These are phyloP conservation scores for Euleptes europaea DNA, from an alignment of 2,113 vertebrate genomes.

Conservation along the genomic window DNA sequence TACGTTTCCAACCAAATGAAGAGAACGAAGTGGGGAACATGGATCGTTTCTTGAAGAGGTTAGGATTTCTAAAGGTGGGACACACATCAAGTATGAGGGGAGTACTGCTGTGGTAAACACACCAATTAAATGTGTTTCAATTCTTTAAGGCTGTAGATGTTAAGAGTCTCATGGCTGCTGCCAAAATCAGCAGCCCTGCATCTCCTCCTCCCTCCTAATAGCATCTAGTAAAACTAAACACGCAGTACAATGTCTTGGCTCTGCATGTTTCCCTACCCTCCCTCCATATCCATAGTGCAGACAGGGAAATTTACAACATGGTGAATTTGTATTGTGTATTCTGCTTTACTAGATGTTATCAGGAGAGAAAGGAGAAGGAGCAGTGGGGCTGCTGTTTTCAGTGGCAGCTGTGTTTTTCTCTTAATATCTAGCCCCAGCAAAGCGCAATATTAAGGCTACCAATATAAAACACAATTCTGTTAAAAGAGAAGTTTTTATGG, in stretches of 20 bases:
- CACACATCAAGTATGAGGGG: conserved; percentile 57
- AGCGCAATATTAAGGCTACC: not conserved
- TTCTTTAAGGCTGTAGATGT: conserved; percentile 5
- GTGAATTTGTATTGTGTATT: not conserved
- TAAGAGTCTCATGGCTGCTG: not conserved
- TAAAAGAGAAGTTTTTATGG: not conserved
- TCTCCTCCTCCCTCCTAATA: not conserved
- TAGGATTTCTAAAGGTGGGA: conserved; percentile 60
- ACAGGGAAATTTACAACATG: not conserved
- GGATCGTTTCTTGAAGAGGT: conserved; percentile 63
- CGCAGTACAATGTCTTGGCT: not conserved
- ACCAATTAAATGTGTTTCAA: conserved; percentile 50
- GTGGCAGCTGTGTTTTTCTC: not conserved
- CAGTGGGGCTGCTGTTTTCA: not conserved
- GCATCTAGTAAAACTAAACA: not conserved
- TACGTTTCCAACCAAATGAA: conserved; percentile 47
- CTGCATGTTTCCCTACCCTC: not conserved
- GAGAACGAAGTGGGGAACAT: conserved; percentile 17
- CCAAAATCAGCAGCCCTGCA: not conserved
- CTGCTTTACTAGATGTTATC: not conserved
- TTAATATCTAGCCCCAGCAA: not conserved
- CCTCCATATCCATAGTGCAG: not conserved
- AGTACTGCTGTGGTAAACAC: conserved; percentile 40
- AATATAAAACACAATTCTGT: not conserved
- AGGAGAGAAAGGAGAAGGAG: not conserved